Conservation (phyloP, 2,888 invertebrate species). For the Scotopteryx bipunctaria region DNA sequence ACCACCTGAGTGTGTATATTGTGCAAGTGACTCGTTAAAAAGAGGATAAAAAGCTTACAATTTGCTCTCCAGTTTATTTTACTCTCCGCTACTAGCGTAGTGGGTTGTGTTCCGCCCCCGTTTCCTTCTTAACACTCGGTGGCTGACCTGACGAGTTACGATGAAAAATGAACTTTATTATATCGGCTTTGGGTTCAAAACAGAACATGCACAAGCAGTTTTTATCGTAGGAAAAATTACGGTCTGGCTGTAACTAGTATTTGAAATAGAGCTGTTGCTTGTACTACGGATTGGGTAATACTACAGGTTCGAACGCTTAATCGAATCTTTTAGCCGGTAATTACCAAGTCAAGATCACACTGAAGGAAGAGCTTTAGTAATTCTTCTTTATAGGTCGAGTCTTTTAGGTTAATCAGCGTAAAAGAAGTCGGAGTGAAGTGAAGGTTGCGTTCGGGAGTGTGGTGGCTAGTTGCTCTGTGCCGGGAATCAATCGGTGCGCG, state of each 20-base stretch:
- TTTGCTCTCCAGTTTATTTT: conserved; percentile 35
- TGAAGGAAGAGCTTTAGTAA: too few relatives aligned
- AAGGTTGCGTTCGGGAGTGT: not conserved
- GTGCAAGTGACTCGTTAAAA: conserved; percentile 27
- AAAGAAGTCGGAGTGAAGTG: not conserved
- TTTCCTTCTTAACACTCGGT: conserved; percentile 9
- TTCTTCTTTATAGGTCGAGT: too few relatives aligned
- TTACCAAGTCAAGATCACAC: too few relatives aligned
- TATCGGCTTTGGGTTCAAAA: not conserved
- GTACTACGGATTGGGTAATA: too few relatives aligned
- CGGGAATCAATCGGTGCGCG: conserved; percentile 57
- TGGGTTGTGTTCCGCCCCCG: conserved; percentile 13
- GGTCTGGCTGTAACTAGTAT: too few relatives aligned
- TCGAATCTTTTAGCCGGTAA: too few relatives aligned
- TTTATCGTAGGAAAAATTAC: not conserved
- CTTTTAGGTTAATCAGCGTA: not conserved
- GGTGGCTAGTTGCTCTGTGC: conserved; percentile 7
- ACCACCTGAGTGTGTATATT: too few relatives aligned
- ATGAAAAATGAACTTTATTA: conserved; percentile 3
- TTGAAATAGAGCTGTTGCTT: too few relatives aligned
- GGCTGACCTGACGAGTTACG: not conserved
- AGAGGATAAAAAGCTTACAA: conserved; percentile 20
- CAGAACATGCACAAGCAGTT: not conserved
- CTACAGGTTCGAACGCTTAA: too few relatives aligned
- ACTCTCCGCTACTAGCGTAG: conserved; percentile 14